A percentile compares a stretch with the other conserved stretches of the same genome.
phyloP scores from a whole-genome alignment of 1,140 invertebrate species.

The Sitodiplosis mosellana region DNA sequence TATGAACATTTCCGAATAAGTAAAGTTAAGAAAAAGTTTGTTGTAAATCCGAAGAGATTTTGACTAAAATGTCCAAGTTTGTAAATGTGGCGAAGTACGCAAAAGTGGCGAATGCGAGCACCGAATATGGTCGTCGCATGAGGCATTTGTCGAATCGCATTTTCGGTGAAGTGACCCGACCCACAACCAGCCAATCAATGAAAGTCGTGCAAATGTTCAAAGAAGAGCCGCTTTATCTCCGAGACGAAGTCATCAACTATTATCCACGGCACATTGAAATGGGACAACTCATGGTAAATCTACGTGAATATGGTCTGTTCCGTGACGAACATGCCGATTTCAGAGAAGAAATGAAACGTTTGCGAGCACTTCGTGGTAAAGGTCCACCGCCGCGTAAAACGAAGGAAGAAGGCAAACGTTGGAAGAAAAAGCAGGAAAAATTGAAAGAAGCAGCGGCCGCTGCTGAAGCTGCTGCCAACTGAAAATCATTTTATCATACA shows the following conservation, averaged over 20 bases:
- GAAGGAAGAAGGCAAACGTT: not conserved
- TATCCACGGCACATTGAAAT: conserved; percentile 74
- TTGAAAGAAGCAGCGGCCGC: no score
- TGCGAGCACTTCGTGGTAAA: conserved; percentile 62
- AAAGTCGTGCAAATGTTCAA: conserved; percentile 68
- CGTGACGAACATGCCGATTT: conserved; percentile 86
- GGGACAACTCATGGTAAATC: conserved; percentile 42
- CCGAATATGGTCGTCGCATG: conserved; percentile 72
- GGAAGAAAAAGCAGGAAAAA: not conserved
- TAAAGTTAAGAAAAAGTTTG: no score
- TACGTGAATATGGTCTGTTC: conserved; percentile 60
- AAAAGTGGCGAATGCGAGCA: conserved; percentile 43
- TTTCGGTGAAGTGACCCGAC: conserved; percentile 70
- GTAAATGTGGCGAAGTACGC: conserved; percentile 39
- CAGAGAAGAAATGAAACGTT: conserved; percentile 68
- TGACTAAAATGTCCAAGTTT: not conserved
- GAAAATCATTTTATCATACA: no score
- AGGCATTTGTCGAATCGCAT: conserved; percentile 69
- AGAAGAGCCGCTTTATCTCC: conserved; percentile 52
- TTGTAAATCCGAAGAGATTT: no score
- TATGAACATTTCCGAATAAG: no score
- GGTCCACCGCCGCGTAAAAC: conserved; percentile 9
- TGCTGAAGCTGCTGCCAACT: no score
- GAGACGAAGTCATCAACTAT: conserved; percentile 57
- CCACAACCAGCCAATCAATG: conserved; percentile 52